Conservation (phyloP, 2,888 invertebrate genomes). For the Clistopyga incitator region DNA sequence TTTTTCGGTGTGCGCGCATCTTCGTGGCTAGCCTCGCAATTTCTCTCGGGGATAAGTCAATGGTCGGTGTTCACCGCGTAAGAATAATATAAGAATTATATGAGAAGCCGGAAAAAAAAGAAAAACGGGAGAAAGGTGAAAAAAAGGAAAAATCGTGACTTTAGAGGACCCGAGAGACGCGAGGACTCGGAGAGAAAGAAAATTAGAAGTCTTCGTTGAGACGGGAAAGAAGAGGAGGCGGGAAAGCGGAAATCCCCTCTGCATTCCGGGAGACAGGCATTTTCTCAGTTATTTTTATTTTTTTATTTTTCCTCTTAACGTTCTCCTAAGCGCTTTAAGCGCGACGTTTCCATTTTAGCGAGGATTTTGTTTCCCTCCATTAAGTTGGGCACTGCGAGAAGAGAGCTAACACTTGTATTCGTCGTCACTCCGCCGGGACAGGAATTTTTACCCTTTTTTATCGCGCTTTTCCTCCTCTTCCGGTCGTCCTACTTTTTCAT, state of each 20-base stretch:
- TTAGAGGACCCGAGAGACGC: constrained; percentile 64
- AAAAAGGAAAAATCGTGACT: constrained; percentile 62
- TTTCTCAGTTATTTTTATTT: constrained; percentile 13
- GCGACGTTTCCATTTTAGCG: constrained; percentile 47
- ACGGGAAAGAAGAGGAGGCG: constrained; percentile 57
- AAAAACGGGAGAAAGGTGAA: not conserved
- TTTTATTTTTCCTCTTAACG: constrained; percentile 40
- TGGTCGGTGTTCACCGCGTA: constrained; percentile 23
- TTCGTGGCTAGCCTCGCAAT: constrained; percentile 41
- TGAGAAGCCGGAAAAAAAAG: constrained; percentile 24
- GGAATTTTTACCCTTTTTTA: constrained; percentile 10
- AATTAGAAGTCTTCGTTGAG: constrained; percentile 37
- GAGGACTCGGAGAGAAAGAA: constrained; percentile 24
- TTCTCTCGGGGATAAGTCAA: constrained; percentile 60
- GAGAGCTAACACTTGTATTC: constrained; percentile 14
- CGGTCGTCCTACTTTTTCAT: constrained; percentile 20
- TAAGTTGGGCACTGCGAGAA: not conserved
- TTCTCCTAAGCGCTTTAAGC: constrained; percentile 17
- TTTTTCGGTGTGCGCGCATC: constrained; percentile 35
- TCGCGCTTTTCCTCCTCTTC: constrained; percentile 1
- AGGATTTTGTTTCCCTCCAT: constrained; percentile 25
- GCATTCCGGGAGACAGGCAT: constrained; percentile 21
- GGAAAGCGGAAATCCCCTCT: constrained; percentile 63
- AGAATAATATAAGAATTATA: constrained; percentile 47
- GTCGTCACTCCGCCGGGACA: constrained; percentile 15